Conservation (phyloP, 2,888 invertebrate species). For the Willowsia nigromaculata region DNA sequence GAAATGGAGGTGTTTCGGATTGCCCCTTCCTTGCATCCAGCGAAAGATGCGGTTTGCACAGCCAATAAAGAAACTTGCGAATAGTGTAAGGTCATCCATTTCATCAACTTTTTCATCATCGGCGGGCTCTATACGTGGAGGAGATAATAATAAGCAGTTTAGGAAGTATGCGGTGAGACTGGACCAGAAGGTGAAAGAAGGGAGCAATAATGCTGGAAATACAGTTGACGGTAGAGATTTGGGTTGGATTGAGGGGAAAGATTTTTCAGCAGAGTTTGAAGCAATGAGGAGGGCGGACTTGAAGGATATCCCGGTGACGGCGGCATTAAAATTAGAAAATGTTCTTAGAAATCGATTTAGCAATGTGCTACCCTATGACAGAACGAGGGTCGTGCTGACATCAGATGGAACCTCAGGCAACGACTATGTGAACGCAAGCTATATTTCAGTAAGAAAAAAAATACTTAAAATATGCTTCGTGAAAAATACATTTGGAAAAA, state of each 20-base stretch:
- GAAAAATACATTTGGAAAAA: not conserved
- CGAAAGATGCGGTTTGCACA: not conserved
- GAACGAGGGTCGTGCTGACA: conserved; percentile 95
- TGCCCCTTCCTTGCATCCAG: not conserved
- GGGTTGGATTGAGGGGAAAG: not conserved
- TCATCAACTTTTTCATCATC: not conserved
- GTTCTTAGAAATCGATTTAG: conserved; percentile 99
- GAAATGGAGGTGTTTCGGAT: conserved; percentile 28
- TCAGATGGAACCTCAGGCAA: conserved; percentile 89
- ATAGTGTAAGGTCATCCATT: conserved; percentile 4
- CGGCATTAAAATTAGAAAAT: conserved; percentile 97
- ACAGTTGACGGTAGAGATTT: not conserved
- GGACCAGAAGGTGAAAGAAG: not conserved
- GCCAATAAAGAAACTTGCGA: conserved; percentile 16
- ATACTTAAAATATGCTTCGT: not conserved
- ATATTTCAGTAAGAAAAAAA: conserved; percentile 87
- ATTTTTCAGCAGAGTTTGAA: conserved; percentile 41
- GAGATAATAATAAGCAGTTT: not conserved
- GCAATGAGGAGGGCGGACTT: conserved; percentile 85
- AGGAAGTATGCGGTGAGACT: conserved; percentile 1
- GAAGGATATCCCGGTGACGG: conserved; percentile 85
- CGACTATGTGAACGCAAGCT: conserved; percentile 98
- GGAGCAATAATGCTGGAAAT: not conserved
- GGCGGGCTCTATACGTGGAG: not conserved
- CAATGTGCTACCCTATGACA: conserved; percentile 98